Conservation (phyloP, 2,888 invertebrate genomes). For the Oscheius sp. region DNA sequence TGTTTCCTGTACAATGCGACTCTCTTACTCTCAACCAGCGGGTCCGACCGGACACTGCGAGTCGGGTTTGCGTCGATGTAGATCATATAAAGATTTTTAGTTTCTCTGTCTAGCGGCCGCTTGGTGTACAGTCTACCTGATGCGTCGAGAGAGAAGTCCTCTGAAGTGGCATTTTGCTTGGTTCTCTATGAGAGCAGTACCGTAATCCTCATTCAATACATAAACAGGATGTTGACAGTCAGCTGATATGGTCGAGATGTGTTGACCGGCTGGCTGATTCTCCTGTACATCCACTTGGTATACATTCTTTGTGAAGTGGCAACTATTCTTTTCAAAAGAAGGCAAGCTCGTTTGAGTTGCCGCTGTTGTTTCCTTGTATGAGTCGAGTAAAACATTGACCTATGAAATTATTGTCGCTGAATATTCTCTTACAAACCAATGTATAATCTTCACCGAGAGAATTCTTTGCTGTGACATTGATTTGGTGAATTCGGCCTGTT, state of each 20-base stretch:
- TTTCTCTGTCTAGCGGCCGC: slow-evolving; percentile 65
- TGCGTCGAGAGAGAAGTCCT: slow-evolving; percentile 64
- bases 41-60: slow-evolving; percentile 39
- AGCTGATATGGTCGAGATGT: slow-evolving; percentile 50
- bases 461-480: slow-evolving; percentile 63
- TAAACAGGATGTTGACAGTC: slow-evolving; percentile 39
- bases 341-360: background rate
- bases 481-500: slow-evolving; percentile 47
- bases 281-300: slow-evolving; percentile 65
- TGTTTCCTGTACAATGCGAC: too few species aligned
- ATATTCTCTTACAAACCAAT: slow-evolving; percentile 36
- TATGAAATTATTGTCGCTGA: slow-evolving; percentile 33
- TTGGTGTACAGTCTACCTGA: slow-evolving; percentile 61
- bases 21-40: slow-evolving; percentile 54
- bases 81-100: slow-evolving; percentile 62
- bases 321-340: slow-evolving; percentile 15
- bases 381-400: slow-evolving; percentile 56
- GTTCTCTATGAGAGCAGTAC: background rate
- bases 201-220: slow-evolving; percentile 11
- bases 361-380: slow-evolving; percentile 31
- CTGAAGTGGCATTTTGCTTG: slow-evolving; percentile 37
- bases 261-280: slow-evolving; percentile 48
- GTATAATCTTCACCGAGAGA: slow-evolving; percentile 50
- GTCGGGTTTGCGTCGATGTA: slow-evolving; percentile 59
- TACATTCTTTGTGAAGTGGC: slow-evolving; percentile 57